Evolutionary conservation across 2,888 invertebrate species (phyloP).

Genomic region (Drosophila sordidula): DNA sequence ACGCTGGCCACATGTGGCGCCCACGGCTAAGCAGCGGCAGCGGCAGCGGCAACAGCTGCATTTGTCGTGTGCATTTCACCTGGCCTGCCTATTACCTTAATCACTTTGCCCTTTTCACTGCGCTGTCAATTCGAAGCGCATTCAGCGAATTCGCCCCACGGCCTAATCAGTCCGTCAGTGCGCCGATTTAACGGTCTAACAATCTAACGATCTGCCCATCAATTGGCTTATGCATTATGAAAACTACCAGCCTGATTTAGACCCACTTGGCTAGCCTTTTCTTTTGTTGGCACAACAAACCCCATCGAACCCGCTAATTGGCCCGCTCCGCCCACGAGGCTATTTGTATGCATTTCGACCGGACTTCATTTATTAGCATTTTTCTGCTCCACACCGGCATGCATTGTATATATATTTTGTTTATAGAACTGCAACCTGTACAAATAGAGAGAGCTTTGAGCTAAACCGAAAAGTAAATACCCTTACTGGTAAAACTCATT

Average conservation of each 20-base stretch:
- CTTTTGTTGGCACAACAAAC: constrained; percentile 4
- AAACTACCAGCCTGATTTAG: constrained; percentile 34
- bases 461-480: not conserved
- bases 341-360: constrained; percentile 5
- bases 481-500: too few species aligned
- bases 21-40: constrained; percentile 13
- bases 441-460: not conserved
- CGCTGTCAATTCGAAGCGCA: constrained; percentile 54
- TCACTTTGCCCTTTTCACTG: constrained; percentile 73
- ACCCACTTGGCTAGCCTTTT: not conserved
- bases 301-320: constrained; percentile 8
- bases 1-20: constrained; percentile 33
- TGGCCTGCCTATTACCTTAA: constrained; percentile 68
- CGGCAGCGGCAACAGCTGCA: constrained; percentile 76
- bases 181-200: constrained; percentile 28
- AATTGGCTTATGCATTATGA: constrained; percentile 54
- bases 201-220: constrained; percentile 26
- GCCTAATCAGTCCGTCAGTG: constrained; percentile 33
- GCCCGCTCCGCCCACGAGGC: not conserved
- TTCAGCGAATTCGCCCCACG: constrained; percentile 27
- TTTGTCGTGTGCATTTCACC: constrained; percentile 77
- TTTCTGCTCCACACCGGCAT: not conserved
- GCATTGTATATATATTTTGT: constrained; percentile 7
- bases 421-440: constrained; percentile 33
- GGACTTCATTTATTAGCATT: constrained; percentile 14